Base-by-base conservation (phyloP, 2,113 vertebrate genomes). In the Vulpes ferrilata region DNA sequence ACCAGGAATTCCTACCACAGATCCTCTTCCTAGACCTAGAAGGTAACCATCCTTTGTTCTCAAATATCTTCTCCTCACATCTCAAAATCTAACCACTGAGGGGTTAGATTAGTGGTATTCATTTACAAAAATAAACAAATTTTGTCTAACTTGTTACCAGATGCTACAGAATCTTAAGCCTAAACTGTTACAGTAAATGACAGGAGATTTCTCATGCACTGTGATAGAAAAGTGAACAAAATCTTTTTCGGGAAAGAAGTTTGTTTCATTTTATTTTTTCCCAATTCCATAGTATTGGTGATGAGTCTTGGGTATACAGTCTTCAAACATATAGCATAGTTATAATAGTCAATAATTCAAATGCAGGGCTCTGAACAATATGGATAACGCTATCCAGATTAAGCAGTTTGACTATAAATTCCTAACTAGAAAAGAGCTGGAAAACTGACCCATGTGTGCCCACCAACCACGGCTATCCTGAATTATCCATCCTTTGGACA, bases 71-170 rank as follows among this genome's bases (percentile, higher is more conserved):
- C 78, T 91, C 30, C 43, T 17, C 32, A 84, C 6, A 2, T 65
- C 53, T 53, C 22, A 79, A 92, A 80, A 65, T 79, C 30, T 4
- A 95, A 88, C 2, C 7, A 15, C 13, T 82, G 9, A 78, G 3
- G 22, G 23, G 43, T 43, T 43, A 43, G 43, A 43, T 43, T 15
- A 95, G 35, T 83, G 88, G 25, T 65, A 92, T 65, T 76, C 13
- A 83, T 82, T 94, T 90, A 73, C 22, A 87, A 43, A 64, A 62
- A 64, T 86, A 89, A 87, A 79, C 7, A 59, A 81, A 82, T 19
- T 51, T 7, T 91, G 7, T 27, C 23, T 86, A 76, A 38, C n/a
- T 88, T 80, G 10, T 60, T 73, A 86, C 20, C n/a, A 86, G 23
- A 53, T 81, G 59, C 7, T 62, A 69, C 3, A 93, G 30, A 82